Base-by-base conservation (phyloP, 2,797 vertebrate species). In the Macroramphosus scolopax region DNA sequence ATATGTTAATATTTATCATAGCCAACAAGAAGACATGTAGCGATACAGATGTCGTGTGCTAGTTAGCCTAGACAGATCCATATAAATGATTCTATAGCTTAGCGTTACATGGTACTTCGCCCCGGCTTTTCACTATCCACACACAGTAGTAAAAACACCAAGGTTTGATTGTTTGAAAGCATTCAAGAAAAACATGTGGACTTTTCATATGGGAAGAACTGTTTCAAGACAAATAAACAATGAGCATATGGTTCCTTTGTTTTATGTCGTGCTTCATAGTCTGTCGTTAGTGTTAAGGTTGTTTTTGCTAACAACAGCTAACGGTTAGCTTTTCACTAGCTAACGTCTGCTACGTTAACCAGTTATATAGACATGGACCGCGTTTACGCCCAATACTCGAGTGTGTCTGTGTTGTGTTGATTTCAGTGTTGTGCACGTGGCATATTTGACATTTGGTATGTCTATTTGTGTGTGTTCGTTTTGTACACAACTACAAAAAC, bases 351-450 rank as follows among this genome's bases (percentile, higher is more conserved):
- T 52, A 9, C 34, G 43, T 48, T 77, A 51, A 41, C 65, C 37
- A 50, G 29, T n/a, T n/a, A n/a, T 30, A 5, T 32, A 81, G 61
- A 60, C 67, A 41, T 56, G 17, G 20, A 22, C 46, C 26, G 72
- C 62, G 72, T 80, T 86, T 69, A 85, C 81, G 82, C 86, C 80
- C 83, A 71, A 68, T 35, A 50, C 52, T 14, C 22, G 29, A 65
- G 54, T 70, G 48, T 62, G 4, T 65, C 33, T 70, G 55, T 68
- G 51, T 54, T 68, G 51, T 72, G 54, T 71, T 78, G 54, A 44
- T 77, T 74, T 66, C 43, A 47, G n/a, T 51, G 4, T 49, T 77
- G 78, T 76, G 74, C 74, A 85, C 81, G 83, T 86, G 78, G 78
- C 80, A 54, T 56, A 39, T 72, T 42, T 51, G 16, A 37, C 46